Evolutionary conservation across 2,113 vertebrate species (phyloP).

Genomic region (Chelonoidis abingdonii): DNA sequence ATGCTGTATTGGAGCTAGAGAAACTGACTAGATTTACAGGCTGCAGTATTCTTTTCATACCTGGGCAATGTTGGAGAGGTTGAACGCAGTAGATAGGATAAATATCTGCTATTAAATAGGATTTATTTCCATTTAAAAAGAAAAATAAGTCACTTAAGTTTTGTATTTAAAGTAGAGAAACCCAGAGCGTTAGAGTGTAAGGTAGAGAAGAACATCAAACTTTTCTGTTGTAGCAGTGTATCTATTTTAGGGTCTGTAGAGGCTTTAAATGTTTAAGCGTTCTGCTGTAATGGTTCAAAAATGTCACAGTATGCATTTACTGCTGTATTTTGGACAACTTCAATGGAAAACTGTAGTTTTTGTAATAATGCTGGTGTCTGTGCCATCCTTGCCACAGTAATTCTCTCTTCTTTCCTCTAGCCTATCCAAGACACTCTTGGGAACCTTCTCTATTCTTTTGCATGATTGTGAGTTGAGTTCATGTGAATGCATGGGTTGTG

Average conservation of each 20-base stretch:
- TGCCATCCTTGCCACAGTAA: neutral
- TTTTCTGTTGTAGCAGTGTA: accelerated
- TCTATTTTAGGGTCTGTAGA: neutral
- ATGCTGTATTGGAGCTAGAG: neutral
- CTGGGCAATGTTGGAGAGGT: neutral
- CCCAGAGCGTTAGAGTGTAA: neutral
- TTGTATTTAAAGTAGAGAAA: neutral
- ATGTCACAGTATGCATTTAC: neutral
- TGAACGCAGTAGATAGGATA: neutral
- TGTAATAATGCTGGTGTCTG: neutral
- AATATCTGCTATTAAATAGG: neutral
- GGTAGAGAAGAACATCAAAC: accelerated
- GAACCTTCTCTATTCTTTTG: neutral
- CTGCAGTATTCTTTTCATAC: neutral
- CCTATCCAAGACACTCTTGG: neutral
- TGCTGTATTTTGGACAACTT: neutral
- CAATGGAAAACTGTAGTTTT: accelerated
- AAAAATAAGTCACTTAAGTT: neutral
- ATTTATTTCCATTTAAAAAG: neutral
- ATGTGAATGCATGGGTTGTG: too few species aligned
- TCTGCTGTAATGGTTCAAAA: neutral
- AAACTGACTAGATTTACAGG: neutral
- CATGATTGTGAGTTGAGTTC: too few species aligned
- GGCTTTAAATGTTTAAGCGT: neutral
- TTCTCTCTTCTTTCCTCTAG: neutral